Evolutionary conservation across 2,888 invertebrate species (phyloP).

Genomic region (Mythimna vitellina): DNA sequence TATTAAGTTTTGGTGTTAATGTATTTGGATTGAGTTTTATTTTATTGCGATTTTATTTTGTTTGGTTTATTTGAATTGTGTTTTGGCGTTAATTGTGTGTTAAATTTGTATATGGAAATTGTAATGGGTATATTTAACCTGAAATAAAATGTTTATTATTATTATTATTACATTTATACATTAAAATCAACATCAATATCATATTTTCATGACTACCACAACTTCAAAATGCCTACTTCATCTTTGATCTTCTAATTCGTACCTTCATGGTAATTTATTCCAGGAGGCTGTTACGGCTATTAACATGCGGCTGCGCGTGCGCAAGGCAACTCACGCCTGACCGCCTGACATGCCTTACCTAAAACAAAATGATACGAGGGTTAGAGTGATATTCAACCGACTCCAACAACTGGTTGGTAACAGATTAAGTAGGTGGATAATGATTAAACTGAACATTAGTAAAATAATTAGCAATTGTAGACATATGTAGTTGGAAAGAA

Average conservation of each 20-base stretch:
- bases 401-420: not conserved
- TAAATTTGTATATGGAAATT: too few species aligned
- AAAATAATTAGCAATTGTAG: too few species aligned
- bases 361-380: conserved; percentile 36
- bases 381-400: conserved; percentile 6
- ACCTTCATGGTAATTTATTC: conserved; percentile 6
- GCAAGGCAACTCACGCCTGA: conserved; percentile 15
- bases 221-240: not conserved
- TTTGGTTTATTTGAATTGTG: too few species aligned
- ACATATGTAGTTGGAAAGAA: not conserved
- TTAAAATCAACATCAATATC: not conserved
- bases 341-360: conserved; percentile 43
- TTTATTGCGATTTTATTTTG: too few species aligned
- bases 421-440: not conserved
- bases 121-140: too few species aligned
- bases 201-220: not conserved
- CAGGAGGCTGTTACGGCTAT: conserved; percentile 31
- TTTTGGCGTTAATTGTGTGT: too few species aligned
- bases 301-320: conserved; percentile 31
- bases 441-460: not conserved
- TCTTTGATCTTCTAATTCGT: not conserved
- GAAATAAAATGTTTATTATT: too few species aligned
- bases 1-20: too few species aligned
- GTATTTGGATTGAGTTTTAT: too few species aligned
- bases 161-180: too few species aligned